These are phyloP conservation scores for Neosalanx taihuensis DNA, from an alignment of 2,797 vertebrate genomes.

Conservation along the genomic window DNA sequence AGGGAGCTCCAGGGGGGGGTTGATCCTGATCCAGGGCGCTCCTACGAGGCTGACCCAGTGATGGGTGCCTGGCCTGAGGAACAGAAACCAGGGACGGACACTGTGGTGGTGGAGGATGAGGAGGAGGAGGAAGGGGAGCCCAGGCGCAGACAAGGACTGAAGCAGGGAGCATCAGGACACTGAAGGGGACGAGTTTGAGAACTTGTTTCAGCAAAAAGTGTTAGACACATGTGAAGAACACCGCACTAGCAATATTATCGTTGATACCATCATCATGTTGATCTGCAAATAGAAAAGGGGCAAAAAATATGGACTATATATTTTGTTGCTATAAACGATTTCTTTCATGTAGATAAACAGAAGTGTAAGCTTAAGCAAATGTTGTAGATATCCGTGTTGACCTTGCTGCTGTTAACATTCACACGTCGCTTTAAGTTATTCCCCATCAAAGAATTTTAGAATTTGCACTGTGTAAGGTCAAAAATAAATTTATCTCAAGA, in stretches of 20 bases:
- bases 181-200: neutral
- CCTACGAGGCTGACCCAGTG: slow-evolving; percentile 15
- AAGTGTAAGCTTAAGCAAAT: neutral
- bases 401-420: neutral
- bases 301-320: neutral
- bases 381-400: neutral
- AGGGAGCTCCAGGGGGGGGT: slow-evolving; percentile 51
- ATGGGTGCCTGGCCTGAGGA: neutral
- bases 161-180: slow-evolving; percentile 5
- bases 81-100: slow-evolving; percentile 25
- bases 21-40: neutral
- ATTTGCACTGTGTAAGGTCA: neutral
- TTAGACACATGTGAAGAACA: neutral
- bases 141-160: neutral
- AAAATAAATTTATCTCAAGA: neutral
- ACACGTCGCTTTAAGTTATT: neutral
- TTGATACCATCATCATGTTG: neutral
- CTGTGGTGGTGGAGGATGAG: neutral
- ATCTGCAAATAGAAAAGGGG: neutral
- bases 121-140: slow-evolving; percentile 4
- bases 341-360: neutral
- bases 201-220: neutral
- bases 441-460: neutral
- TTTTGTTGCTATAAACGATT: neutral
- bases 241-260: neutral